These are phyloP conservation scores for Anguilla marmorata DNA, from an alignment of 2,797 vertebrate species.

Conservation along the genomic window DNA sequence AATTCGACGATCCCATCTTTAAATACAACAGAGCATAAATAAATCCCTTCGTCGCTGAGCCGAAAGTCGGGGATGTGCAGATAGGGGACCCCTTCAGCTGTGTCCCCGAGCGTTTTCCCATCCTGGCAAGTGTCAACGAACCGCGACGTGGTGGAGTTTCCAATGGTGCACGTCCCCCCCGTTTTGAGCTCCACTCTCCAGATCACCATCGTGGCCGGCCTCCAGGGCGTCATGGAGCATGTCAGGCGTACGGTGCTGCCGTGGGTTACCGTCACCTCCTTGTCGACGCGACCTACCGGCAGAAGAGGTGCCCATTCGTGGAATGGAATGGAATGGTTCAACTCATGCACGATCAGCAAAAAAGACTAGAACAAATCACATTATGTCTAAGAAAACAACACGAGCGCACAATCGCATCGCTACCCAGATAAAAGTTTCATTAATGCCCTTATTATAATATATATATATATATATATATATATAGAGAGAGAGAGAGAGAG, in stretches of 20 bases:
- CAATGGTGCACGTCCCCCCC: neutral
- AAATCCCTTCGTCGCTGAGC: neutral
- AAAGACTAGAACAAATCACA: neutral
- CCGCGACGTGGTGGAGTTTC: neutral
- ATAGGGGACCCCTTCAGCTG: neutral
- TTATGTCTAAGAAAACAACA: neutral
- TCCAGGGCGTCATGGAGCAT: neutral
- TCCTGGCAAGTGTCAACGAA: neutral
- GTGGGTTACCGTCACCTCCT: neutral
- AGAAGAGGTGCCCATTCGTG: neutral
- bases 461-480: too few species aligned
- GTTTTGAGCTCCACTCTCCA: neutral
- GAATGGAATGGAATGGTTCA: neutral
- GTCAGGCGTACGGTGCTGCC: neutral
- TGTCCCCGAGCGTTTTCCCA: neutral
- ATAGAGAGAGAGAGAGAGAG: neutral
- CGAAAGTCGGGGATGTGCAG: neutral
- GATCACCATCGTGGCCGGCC: neutral
- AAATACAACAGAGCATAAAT: neutral
- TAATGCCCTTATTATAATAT: neutral
- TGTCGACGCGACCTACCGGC: neutral
- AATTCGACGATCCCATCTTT: neutral
- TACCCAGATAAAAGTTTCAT: neutral
- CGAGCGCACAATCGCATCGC: neutral
- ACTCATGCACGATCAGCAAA: neutral